Base-by-base conservation (phyloP, 2,888 invertebrate species). In the Euzophera pinguis region DNA sequence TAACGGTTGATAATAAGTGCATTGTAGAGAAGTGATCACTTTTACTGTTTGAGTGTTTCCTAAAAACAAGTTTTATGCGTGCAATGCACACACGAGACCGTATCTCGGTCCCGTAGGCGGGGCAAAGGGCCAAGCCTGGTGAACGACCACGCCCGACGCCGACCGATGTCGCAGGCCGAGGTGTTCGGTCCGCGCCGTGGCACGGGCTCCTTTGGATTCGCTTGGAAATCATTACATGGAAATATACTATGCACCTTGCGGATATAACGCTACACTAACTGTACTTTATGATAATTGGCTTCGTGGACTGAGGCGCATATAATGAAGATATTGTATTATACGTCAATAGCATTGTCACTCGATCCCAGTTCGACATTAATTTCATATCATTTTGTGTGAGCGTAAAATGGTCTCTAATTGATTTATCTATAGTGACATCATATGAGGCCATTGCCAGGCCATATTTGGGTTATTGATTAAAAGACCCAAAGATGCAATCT, bases 91-190 rank as follows among this genome's bases (percentile, higher is more conserved):
- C 56, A 55, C 47, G 53, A 50, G 53, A 58, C 45, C 60, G 55
- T 64, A 69, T 70, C 61, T 61, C 53, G 47, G 61, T 65, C 56
- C 64, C 61, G 69, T 73, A 73, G 70, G 69, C 70, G 71, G 73
- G 68, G 70, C 72, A 69, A 73, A 75, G 75, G 76, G 73, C 73
- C 69, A 65, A 61, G 61, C 56, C 65, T 76, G 75, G 77, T 79
- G 78, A 81, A 78, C 77, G 77, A 78, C 77, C 77, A 73, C 73
- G 62, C 55, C 57, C 57, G 50, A 53, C 59, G 60, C 35, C 45
- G 7, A 10, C 8, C 32, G 38, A 17, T 22, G 47, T 47, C 37
- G 48, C 48, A 37, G 38, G 5, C 17, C 42, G 51, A 51, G 53
- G 49, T 39, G 52, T 55, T 52, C 51, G 51, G 48, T 50, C 56